Base-by-base conservation (phyloP, 2,797 vertebrate genomes). In the Peromyscus attwateri region DNA sequence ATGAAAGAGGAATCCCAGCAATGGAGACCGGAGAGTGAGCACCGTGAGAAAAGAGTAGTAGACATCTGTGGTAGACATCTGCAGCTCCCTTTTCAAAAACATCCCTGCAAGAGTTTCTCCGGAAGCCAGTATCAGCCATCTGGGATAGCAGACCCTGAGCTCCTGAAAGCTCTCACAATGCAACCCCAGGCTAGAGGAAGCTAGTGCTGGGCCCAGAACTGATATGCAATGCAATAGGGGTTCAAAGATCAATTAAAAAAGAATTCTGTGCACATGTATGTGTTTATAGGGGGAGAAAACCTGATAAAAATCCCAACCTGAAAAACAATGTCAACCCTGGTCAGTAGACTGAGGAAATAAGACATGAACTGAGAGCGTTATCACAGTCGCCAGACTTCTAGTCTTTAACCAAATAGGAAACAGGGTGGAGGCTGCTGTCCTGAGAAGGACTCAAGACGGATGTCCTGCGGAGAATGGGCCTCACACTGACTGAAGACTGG, bases 341-440 rank as follows among this genome's bases (percentile, higher is more conserved):
- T 3, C 46, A 21, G 66, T 29, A 66, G 90, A 37, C 77, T 37
- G 10, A 73, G 81, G 37, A 96, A 94, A 89, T 85, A 94, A 94
- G 62, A 94, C 68, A 83, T 76, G 73, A 95, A 89, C 2, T 57
- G 43, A 79, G 14, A 77, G 4, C 0, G 1, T 73, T 46, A 73
- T 13, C 1, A 84, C 5, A 21, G 66, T 6, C 8, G 73, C 73
- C 97, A 92, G 64, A 84, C 55, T 6, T 77, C 75, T 6, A 43
- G 19, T 87, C 83, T 64, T 90, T 13, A 93, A 92, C 93, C 70
- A 94, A 95, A 88, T 3, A 91, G 94, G 88, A 97, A 97, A 88
- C 2, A 19, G 77, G 79, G 34, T 31, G 66, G 75, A 80, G 46
- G 76, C 29, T 49, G 76, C 79, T n/a, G 14, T 92, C 75, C 70